These are phyloP conservation scores for Hydropsyche betteni DNA, from an alignment of 2,888 invertebrate species.

Conservation along the genomic window DNA sequence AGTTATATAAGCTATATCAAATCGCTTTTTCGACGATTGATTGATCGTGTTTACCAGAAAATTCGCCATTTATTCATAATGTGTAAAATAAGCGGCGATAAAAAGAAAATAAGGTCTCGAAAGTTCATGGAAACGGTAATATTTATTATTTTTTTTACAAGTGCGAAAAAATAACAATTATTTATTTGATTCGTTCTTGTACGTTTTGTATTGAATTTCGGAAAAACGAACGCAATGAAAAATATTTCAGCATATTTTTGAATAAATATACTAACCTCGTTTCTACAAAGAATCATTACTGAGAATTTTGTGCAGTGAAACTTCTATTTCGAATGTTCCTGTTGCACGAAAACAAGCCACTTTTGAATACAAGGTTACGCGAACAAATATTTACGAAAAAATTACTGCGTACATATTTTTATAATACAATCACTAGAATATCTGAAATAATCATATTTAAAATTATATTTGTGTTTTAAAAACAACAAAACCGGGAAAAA, in stretches of 20 bases:
- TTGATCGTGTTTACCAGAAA: too few relatives aligned
- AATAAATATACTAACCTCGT: conserved; percentile 23
- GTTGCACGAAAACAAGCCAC: conserved; percentile 26
- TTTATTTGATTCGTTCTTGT: too few relatives aligned
- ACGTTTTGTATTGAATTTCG: background rate
- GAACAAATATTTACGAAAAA: conserved; percentile 29
- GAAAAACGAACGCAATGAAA: background rate
- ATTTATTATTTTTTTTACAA: background rate
- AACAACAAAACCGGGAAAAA: background rate
- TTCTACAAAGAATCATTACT: conserved; percentile 25
- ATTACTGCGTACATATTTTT: conserved; percentile 8
- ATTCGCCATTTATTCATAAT: background rate
- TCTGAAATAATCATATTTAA: background rate
- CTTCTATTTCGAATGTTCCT: conserved; percentile 21
- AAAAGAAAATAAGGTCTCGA: conserved; percentile 21
- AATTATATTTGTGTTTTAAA: background rate
- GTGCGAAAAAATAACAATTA: background rate
- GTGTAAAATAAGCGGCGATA: background rate
- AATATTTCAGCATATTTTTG: background rate
- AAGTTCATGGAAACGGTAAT: conserved; percentile 18
- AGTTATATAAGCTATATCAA: too few relatives aligned
- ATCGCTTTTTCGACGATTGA: too few relatives aligned
- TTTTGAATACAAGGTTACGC: conserved; percentile 30
- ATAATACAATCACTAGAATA: background rate
- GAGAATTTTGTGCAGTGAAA: conserved; percentile 1